These are phyloP conservation scores for Nannobrachium achirus DNA, from an alignment of 2,113 vertebrate species.

Conservation along the genomic window DNA sequence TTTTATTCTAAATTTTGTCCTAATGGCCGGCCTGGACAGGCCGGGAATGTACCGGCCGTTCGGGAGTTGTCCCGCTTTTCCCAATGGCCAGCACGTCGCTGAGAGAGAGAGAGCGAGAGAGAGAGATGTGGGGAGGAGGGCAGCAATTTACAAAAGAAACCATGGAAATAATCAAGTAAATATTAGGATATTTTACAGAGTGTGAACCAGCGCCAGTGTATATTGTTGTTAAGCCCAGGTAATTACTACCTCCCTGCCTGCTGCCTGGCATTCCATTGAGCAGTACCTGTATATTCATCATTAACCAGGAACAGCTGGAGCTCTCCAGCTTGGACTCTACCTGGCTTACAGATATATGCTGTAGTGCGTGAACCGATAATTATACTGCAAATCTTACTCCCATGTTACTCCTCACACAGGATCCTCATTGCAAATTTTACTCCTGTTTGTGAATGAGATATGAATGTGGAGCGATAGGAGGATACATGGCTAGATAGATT, in stretches of 20 bases:
- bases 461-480: not conserved
- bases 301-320: conserved; percentile 57
- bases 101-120: conserved; percentile 29
- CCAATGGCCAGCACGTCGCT: too few species aligned
- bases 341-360: not conserved
- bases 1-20: too few species aligned
- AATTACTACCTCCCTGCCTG: conserved; percentile 50
- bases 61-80: too few species aligned
- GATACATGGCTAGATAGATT: not conserved
- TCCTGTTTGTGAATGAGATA: not conserved
- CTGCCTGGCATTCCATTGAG: conserved; percentile 35
- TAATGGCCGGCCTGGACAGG: too few species aligned
- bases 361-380: too few species aligned
- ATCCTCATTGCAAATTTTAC: too few species aligned
- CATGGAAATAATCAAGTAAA: conserved; percentile 58
- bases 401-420: not conserved
- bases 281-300: conserved; percentile 51
- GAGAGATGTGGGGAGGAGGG: conserved; percentile 19
- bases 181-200: conserved; percentile 61
- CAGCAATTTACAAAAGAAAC: conserved; percentile 50
- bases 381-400: too few species aligned
- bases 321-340: not conserved
- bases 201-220: conserved; percentile 58
- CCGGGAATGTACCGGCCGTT: too few species aligned
- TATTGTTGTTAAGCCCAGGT: conserved; percentile 65